Base-by-base conservation (phyloP, 2,888 invertebrate genomes). In the Synanthedon vespiformis region DNA sequence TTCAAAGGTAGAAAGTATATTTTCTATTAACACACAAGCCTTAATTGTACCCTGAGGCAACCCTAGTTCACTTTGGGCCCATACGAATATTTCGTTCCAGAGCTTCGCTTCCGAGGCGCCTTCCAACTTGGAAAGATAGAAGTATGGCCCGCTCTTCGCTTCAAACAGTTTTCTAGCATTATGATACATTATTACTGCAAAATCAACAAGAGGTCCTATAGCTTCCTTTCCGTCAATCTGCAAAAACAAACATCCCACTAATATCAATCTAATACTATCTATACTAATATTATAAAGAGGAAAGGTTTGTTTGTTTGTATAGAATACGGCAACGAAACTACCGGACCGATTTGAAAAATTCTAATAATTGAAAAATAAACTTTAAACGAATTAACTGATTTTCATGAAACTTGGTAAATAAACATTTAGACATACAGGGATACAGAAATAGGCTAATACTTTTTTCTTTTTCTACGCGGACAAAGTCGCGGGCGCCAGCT, bases 41-140 rank as follows among this genome's bases (percentile, higher is more conserved):
- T 92, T 92, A 57, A 92, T 91, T 1, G 90, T 89, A 34, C 91
- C 91, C 48, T 79, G 77, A 0, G 91, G 89, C 34, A 93, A 67
- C 0, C 76, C 78, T 1, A 92, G 70, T 62, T 83, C 75, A 0
- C 76, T 68, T 66, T 91, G 90, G 2, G 89, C 72, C 90, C 91
- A 92, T 6, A 88, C 67, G 63, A 93, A 92, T 58, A 93, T 91
- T 8, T 91, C 89, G 60, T 92, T 90, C 93, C 93, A 93, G 3
- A 93, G 72, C 56, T 76, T 71, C 0, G 93, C 92, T 70, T 93
- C 93, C 0, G 79, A 74, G 2, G 90, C 84, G 2, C 90, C 88
- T 73, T 93, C 92, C 40, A 93, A 57, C 58, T 93, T 93, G 0
- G 93, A 91, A n/a, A 93, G 75, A 65, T 93, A 93, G 70, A 92